These are phyloP conservation scores for Netelia inedita DNA, from an alignment of 2,888 invertebrate species.

Conservation along the genomic window DNA sequence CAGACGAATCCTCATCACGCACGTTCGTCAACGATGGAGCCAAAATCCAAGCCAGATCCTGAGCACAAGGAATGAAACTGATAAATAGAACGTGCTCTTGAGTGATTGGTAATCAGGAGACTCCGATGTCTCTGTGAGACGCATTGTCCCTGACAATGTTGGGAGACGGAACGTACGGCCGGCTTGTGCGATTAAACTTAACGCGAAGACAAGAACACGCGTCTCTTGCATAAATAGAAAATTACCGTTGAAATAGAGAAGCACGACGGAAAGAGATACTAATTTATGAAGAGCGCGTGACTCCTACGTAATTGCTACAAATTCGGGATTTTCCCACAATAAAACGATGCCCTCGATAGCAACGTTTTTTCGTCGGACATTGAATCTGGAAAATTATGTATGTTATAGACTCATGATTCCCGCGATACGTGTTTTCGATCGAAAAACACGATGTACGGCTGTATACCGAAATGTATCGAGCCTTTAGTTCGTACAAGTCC, in stretches of 20 bases:
- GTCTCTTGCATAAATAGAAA: slow-evolving; percentile 51
- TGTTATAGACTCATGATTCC: slow-evolving; percentile 42
- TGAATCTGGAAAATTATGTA: slow-evolving; percentile 54
- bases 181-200: slow-evolving; percentile 37
- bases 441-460: neutral
- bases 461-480: neutral
- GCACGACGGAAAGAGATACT: neutral
- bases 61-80: slow-evolving; percentile 85
- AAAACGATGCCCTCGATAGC: neutral
- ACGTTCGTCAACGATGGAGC: slow-evolving; percentile 81
- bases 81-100: slow-evolving; percentile 66
- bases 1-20: slow-evolving; percentile 86
- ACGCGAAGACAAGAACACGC: slow-evolving; percentile 46
- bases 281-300: neutral
- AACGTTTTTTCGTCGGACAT: slow-evolving; percentile 31
- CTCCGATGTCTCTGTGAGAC: slow-evolving; percentile 30
- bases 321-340: slow-evolving; percentile 42
- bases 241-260: slow-evolving; percentile 34
- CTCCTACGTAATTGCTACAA: slow-evolving; percentile 34
- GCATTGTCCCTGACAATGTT: slow-evolving; percentile 30
- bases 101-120: slow-evolving; percentile 74
- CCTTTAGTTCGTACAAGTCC: neutral
- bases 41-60: slow-evolving; percentile 82
- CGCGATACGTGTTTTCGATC: slow-evolving; percentile 6
- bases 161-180: slow-evolving; percentile 50